Conservation (phyloP, 2,113 vertebrate species). For the Chlamydotis undulata region DNA sequence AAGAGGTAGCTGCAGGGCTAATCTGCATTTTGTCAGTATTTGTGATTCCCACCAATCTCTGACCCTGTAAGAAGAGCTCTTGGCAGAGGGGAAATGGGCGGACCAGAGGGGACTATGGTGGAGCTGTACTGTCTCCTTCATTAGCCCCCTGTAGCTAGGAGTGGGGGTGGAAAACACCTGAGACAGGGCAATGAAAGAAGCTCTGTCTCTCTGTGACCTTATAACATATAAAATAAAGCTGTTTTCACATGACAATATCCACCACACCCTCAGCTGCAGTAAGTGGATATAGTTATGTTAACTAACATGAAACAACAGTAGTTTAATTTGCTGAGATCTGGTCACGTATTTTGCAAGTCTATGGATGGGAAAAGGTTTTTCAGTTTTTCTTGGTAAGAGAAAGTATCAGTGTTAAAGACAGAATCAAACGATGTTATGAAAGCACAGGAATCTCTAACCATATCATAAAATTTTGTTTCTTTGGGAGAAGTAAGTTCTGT, state of each 20-base stretch:
- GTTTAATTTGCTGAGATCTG: background rate
- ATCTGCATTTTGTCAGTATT: background rate
- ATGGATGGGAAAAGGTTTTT: background rate
- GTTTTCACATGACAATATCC: background rate
- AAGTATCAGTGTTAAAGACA: background rate
- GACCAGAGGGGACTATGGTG: background rate
- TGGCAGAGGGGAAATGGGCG: background rate
- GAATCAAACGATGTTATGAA: background rate
- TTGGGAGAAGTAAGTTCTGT: conserved; percentile 14
- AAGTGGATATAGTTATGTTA: background rate
- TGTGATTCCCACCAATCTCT: background rate
- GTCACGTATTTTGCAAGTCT: background rate
- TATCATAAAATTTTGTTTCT: conserved; percentile 19
- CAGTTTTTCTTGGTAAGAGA: background rate
- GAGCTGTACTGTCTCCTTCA: background rate
- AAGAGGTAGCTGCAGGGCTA: background rate
- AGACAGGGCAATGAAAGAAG: background rate
- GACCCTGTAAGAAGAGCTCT: background rate
- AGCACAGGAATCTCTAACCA: background rate
- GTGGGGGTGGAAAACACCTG: background rate
- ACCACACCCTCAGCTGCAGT: background rate
- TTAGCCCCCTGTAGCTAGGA: background rate
- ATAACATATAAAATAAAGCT: background rate
- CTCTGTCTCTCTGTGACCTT: background rate
- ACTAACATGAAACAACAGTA: background rate